Conservation (phyloP, 2,113 vertebrate species). For the Melanerpes aurifrons region DNA sequence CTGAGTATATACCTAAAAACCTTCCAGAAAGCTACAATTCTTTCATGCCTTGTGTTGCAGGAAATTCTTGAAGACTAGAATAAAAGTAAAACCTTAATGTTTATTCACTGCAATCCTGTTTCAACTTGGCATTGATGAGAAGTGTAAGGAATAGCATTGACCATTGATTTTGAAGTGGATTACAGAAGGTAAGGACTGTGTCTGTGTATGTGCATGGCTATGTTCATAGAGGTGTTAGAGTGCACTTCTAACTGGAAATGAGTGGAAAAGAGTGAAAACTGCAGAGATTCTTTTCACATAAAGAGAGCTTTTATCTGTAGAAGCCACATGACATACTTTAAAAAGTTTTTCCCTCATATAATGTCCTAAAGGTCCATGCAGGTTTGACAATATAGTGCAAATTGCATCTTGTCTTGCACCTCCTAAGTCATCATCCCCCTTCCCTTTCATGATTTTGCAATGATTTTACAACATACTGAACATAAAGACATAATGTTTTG, state of each 20-base stretch:
- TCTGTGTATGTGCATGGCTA: accelerated
- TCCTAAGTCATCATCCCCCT: not conserved
- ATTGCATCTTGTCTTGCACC: not conserved
- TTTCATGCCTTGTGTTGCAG: not conserved
- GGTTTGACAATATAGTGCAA: not conserved
- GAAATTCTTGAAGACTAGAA: not conserved
- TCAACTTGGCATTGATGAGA: not conserved
- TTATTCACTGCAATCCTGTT: not conserved
- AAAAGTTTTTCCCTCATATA: not conserved
- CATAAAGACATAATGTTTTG: not conserved
- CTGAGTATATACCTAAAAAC: not conserved
- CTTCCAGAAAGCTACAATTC: not conserved
- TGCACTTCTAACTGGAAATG: too few species aligned
- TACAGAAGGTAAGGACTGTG: not conserved
- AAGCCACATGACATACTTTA: not conserved
- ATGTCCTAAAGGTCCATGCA: not conserved
- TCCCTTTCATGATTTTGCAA: not conserved
- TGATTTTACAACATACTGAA: not conserved
- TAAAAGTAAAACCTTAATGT: not conserved
- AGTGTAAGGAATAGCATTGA: not conserved
- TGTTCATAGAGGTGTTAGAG: not conserved
- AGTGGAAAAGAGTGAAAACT: not conserved
- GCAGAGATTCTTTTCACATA: not conserved
- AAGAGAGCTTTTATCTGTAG: not conserved
- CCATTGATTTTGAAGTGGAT: not conserved